Evolutionary conservation across 2,113 vertebrate species (phyloP).

Genomic region (Bothrops jararaca): DNA sequence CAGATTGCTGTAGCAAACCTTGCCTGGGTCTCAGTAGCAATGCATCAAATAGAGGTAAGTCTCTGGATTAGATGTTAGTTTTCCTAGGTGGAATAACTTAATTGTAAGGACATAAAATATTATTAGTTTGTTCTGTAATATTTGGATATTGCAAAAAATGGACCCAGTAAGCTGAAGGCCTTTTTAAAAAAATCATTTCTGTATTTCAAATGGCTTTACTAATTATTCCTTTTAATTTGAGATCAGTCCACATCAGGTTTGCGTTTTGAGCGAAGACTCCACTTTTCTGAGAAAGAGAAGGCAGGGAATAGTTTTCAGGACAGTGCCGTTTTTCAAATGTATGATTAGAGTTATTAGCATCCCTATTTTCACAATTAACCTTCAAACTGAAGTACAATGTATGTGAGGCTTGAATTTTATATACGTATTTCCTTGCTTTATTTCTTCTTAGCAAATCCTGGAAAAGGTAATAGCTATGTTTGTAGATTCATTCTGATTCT

Average conservation of each 20-base stretch:
- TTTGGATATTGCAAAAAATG: conserved; percentile 6
- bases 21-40: conserved; percentile 95
- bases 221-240: background rate
- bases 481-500: conserved; percentile 15
- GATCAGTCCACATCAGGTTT: background rate
- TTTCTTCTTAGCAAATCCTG: background rate
- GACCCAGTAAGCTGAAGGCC: background rate
- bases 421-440: background rate
- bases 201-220: background rate
- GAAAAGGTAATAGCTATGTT: background rate
- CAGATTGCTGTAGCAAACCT: conserved; percentile 97
- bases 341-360: background rate
- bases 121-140: background rate
- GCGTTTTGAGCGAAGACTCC: background rate
- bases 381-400: background rate
- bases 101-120: background rate
- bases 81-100: background rate
- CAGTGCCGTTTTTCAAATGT: background rate
- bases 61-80: background rate
- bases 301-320: background rate
- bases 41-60: conserved; percentile 96
- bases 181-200: background rate
- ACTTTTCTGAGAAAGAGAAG: background rate
- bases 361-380: background rate
- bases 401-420: background rate